Conservation (phyloP, 2,113 vertebrate genomes). For the Grallaria varia region DNA sequence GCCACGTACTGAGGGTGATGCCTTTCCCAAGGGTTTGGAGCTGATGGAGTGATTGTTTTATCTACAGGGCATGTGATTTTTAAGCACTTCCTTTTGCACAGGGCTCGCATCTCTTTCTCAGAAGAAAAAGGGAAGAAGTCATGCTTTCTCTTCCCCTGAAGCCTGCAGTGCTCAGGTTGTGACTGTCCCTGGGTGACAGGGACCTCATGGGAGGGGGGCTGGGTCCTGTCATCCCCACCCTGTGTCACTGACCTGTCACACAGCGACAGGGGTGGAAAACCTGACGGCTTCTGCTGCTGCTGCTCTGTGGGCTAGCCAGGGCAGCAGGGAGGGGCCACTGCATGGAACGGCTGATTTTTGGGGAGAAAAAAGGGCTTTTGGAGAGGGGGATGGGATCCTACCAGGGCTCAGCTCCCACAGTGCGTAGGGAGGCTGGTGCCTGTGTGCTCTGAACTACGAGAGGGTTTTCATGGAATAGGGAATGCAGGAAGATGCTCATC, state of each 20-base stretch:
- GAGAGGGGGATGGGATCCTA: not conserved
- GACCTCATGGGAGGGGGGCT: not conserved
- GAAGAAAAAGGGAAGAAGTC: not conserved
- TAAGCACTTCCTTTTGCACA: not conserved
- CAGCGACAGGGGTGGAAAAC: not conserved
- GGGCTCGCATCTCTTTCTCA: accelerated
- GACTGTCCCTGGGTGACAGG: not conserved
- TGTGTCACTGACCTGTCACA: accelerated
- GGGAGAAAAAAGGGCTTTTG: not conserved
- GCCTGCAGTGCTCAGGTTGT: accelerated
- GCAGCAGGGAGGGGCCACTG: not conserved
- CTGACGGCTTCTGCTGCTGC: not conserved
- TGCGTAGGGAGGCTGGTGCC: not conserved
- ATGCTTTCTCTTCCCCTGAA: not conserved
- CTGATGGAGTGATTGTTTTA: not conserved
- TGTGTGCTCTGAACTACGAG: not conserved
- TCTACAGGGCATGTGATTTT: accelerated
- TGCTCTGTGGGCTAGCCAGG: too few relatives aligned
- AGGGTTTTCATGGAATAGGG: accelerated
- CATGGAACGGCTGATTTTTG: not conserved
- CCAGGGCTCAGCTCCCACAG: accelerated
- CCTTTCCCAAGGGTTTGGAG: not conserved
- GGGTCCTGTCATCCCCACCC: not conserved
- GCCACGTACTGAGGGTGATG: not conserved
- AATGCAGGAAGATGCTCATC: not conserved